Conservation (phyloP, 2,888 invertebrate genomes). For the Rotaria socialis region DNA sequence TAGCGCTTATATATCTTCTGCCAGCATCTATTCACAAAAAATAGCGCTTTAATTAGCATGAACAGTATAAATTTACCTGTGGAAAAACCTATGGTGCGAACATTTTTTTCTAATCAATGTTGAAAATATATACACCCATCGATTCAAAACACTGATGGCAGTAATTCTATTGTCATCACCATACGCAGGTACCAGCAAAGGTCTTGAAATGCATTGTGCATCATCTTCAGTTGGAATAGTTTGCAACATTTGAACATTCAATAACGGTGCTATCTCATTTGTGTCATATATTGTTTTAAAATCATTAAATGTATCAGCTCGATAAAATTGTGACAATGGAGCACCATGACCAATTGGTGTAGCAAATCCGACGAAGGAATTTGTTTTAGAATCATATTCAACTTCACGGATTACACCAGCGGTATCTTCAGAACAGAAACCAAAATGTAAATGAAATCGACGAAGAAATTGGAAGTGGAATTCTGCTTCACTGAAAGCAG, state of each 20-base stretch:
- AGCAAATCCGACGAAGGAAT: neutral
- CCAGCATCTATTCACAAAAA: neutral
- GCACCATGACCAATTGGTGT: neutral
- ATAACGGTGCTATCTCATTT: neutral
- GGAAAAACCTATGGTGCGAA: neutral
- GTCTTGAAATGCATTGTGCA: neutral
- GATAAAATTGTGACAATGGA: neutral
- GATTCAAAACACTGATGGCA: neutral
- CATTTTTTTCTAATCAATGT: neutral
- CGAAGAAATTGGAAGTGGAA: neutral
- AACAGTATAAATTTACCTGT: neutral
- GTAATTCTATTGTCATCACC: neutral
- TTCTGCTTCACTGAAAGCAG: neutral
- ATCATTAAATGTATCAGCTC: neutral
- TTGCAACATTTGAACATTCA: neutral
- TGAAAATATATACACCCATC: conserved; percentile 1
- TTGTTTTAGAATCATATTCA: neutral
- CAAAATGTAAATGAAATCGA: neutral
- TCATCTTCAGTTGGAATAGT: neutral
- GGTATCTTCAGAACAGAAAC: neutral
- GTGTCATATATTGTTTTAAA: neutral
- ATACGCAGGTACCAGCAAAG: neutral
- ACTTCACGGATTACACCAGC: neutral
- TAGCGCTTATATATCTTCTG: neutral
- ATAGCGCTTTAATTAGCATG: neutral